Percentiles rank a stretch among this genome's conserved stretches.
These are phyloP conservation scores for Sminthurides aquaticus DNA, from an alignment of 2,888 invertebrate species.

Conservation along the genomic window DNA sequence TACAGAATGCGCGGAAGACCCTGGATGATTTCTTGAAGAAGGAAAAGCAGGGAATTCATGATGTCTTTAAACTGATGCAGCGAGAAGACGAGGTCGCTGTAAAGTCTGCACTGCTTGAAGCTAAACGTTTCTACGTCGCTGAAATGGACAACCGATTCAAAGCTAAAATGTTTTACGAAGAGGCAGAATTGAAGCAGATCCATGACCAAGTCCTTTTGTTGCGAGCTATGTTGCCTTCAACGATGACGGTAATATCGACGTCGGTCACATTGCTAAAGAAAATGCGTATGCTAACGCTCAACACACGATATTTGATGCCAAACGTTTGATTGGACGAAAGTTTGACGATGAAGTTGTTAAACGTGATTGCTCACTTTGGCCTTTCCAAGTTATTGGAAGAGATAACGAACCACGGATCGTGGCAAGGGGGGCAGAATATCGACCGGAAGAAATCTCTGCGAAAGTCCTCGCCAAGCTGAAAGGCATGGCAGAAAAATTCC, in stretches of 20 bases:
- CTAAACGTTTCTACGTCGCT: not conserved
- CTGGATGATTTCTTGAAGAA: too few relatives aligned
- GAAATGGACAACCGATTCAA: not conserved
- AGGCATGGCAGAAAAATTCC: conserved; percentile 4
- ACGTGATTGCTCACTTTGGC: conserved; percentile 87
- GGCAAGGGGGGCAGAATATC: not conserved
- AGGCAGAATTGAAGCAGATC: not conserved
- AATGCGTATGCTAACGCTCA: conserved; percentile 50
- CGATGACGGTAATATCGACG: conserved; percentile 66
- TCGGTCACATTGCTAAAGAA: conserved; percentile 80
- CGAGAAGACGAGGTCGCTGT: too few relatives aligned
- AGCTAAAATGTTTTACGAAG: not conserved
- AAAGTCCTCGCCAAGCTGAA: conserved; percentile 8
- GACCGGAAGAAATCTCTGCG: conserved; percentile 19
- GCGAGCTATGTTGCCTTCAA: conserved; percentile 80
- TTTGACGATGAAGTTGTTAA: conserved; percentile 83
- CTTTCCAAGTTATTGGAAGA: conserved; percentile 73
- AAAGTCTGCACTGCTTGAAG: not conserved
- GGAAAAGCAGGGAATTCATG: too few relatives aligned
- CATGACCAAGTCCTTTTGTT: conserved; percentile 45
- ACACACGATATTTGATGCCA: conserved; percentile 62
- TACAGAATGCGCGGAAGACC: too few relatives aligned
- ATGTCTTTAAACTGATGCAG: too few relatives aligned
- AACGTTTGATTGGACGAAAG: conserved; percentile 85
- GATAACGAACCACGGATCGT: conserved; percentile 3